These are phyloP conservation scores for Aeoliscus strigatus DNA, from an alignment of 2,797 vertebrate genomes.

Conservation along the genomic window DNA sequence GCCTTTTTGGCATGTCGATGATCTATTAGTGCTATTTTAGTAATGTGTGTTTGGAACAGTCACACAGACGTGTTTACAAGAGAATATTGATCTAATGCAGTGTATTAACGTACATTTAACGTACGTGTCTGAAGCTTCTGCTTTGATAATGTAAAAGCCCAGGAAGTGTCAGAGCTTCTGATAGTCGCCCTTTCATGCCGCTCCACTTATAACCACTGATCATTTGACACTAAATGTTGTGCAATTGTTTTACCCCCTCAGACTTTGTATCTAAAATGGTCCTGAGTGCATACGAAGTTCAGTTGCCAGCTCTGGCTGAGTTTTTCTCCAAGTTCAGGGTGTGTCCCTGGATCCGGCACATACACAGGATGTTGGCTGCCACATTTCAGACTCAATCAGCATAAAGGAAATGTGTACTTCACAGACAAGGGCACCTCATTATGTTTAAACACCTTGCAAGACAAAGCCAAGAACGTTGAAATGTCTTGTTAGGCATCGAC, in stretches of 20 bases:
- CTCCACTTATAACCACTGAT: background rate
- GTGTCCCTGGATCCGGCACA: conserved; percentile 45
- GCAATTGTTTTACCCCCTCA: background rate
- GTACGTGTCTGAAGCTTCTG: conserved; percentile 8
- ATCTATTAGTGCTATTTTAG: too few relatives aligned
- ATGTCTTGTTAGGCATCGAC: too few relatives aligned
- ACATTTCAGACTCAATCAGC: background rate
- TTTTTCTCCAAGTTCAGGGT: conserved; percentile 35
- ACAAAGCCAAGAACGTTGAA: background rate
- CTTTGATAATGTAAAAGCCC: conserved; percentile 9
- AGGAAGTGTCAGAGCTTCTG: too few relatives aligned
- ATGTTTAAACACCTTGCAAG: background rate
- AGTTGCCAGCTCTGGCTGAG: conserved; percentile 2
- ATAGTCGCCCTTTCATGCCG: background rate
- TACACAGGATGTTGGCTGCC: conserved; percentile 37
- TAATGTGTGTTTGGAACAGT: too few relatives aligned
- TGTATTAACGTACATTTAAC: conserved; percentile 23
- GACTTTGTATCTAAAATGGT: background rate
- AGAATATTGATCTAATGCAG: conserved; percentile 3
- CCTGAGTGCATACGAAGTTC: background rate
- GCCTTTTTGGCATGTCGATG: background rate
- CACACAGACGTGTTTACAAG: background rate
- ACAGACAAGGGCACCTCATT: conserved; percentile 2
- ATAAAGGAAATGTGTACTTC: conserved; percentile 24
- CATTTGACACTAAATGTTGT: conserved; percentile 1